Evolutionary conservation across 2,113 vertebrate genomes (phyloP), one percentile per base, ranked within the genome.

Genomic region (Tichodroma muraria): DNA sequence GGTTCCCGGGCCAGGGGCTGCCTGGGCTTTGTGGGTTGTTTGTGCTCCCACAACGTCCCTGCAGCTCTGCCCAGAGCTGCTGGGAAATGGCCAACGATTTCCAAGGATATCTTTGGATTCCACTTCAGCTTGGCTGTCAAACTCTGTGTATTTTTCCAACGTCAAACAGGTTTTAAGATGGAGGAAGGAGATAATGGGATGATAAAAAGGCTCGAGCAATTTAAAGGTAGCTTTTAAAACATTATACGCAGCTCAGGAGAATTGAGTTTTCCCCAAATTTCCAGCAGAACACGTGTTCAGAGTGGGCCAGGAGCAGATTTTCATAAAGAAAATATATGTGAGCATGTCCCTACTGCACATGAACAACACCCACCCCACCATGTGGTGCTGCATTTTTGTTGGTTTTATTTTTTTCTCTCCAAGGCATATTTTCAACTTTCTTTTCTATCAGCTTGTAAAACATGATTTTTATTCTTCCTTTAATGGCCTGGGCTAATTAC

Each of bases 371-470:
- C 72, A 88, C 35, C 18, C 81, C 79, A 57, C 91, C 96, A 97
- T 97, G 96, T 95, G 94, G 61, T 85, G 91, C 89, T 96, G 93
- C 66, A 47, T 28, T 86, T 60, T 38, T 61, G 45, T n/a, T 60
- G 27, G 65, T 30, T n/a, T 64, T 64, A 15, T 21, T 52, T 59
- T 88, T 40, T 28, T 8, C 63, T 21, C 77, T 91, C 84, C 25
- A 27, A 95, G 96, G 97, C 91, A 21, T 88, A 96, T 95, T 97
- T 95, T 97, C 95, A 96, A 95, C 96, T 98, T 98, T 97, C 96
- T 96, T 97, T 97, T 96, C 97, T 97, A 90, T 94, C 96, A 98
- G 97, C 97, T 98, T 98, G 97, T 98, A 98, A 98, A 98, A 97
- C 97, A 96, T 97, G 96, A 96, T 97, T 98, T 98, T 97, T 98